A percentile compares a stretch with the other conserved stretches of the same genome.
Evolutionary conservation across 2,797 vertebrate species (phyloP).

Genomic region (Tokudaia muenninki): DNA sequence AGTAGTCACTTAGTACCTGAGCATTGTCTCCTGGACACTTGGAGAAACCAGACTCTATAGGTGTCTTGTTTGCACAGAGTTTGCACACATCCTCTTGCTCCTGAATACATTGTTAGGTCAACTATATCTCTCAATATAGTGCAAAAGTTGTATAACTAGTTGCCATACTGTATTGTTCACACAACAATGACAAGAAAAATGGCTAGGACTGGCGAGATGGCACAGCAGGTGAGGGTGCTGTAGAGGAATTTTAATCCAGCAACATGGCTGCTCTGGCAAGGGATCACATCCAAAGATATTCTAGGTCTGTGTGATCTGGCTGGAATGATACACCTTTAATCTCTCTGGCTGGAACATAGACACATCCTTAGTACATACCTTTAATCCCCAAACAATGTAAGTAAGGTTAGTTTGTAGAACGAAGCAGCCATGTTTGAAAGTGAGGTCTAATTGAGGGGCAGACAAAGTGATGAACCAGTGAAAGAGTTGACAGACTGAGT

Average conservation of each 20-base stretch:
- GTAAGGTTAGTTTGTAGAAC: background rate
- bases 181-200: background rate
- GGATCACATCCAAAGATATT: background rate
- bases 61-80: background rate
- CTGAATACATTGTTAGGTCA: background rate
- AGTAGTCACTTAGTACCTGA: background rate
- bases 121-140: background rate
- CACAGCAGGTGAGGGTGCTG: background rate
- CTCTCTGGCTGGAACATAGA: background rate
- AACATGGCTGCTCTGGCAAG: background rate
- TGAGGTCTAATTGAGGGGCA: background rate
- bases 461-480: background rate
- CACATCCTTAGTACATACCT: background rate
- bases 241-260: background rate
- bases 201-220: background rate
- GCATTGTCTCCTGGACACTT: background rate
- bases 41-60: too few species aligned
- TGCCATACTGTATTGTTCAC: background rate
- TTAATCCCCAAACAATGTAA: background rate
- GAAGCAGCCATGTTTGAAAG: background rate
- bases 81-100: background rate
- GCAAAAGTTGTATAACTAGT: background rate
- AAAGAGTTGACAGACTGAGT: background rate
- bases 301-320: background rate
- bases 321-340: background rate